Conservation (phyloP, 2,797 vertebrate species). For the Hybognathus amarus region DNA sequence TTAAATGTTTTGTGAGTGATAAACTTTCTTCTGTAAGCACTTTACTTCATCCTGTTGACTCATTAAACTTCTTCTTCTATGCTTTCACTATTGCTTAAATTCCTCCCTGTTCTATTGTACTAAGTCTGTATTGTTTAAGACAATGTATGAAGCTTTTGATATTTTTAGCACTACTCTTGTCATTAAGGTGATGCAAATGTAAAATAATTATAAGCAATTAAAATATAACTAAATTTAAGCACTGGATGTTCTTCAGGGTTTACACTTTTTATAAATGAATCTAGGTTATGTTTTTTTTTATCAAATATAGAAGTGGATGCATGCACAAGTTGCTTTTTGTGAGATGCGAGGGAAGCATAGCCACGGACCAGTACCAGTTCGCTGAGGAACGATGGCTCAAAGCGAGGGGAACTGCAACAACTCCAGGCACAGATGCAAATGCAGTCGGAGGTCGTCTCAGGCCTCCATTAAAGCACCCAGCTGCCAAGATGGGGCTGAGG, state of each 20-base stretch:
- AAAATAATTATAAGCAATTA: background rate
- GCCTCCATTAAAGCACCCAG: no score
- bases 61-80: background rate
- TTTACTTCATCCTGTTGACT: background rate
- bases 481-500: no score
- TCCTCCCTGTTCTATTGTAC: background rate
- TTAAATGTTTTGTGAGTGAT: no score
- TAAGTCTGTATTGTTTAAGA: background rate
- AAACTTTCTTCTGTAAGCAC: background rate
- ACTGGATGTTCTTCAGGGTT: background rate
- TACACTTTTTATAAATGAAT: background rate
- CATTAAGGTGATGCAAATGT: background rate
- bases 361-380: no score
- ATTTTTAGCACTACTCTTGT: background rate
- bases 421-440: no score
- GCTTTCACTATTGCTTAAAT: background rate
- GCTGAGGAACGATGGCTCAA: no score
- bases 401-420: no score
- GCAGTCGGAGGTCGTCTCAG: no score
- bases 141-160: background rate
- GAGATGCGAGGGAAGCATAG: no score
- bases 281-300: no score
- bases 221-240: background rate
- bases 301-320: no score
- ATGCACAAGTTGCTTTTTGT: no score